Conservation (phyloP, 2,113 vertebrate species). For the Myrmecobius fasciatus region DNA sequence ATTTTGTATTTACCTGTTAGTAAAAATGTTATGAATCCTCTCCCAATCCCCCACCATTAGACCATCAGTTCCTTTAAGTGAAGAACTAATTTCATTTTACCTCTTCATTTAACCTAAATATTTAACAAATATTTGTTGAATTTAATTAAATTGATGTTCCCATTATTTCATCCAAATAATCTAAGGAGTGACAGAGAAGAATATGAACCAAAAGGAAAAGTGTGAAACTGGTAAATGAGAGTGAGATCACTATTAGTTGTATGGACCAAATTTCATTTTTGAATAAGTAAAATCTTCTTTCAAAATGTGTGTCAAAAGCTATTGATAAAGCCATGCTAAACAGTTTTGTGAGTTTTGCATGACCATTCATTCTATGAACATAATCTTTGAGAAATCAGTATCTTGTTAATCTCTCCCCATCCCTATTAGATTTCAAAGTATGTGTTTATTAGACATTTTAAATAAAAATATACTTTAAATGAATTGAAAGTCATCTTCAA, state of each 20-base stretch:
- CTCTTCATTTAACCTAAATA: background rate
- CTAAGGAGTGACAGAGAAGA: background rate
- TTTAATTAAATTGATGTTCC: background rate
- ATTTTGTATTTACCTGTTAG: background rate
- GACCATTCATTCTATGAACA: background rate
- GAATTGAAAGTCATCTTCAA: background rate
- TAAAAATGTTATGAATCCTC: background rate
- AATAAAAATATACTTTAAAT: background rate
- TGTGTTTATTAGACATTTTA: background rate
- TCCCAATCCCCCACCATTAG: background rate
- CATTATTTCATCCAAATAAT: background rate
- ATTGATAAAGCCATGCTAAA: background rate
- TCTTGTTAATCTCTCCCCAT: background rate
- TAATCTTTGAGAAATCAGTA: background rate
- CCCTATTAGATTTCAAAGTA: background rate
- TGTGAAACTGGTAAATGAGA: background rate
- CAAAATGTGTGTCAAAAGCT: background rate
- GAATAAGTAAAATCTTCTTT: background rate
- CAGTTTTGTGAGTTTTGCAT: background rate
- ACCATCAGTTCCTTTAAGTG: background rate
- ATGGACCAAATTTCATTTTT: background rate
- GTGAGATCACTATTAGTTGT: constrained; percentile 22
- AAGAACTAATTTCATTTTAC: background rate
- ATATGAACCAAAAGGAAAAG: background rate
- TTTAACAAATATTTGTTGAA: background rate